Evolutionary conservation across 2,797 vertebrate species (phyloP).

Genomic region (Chloroceryle inda): DNA sequence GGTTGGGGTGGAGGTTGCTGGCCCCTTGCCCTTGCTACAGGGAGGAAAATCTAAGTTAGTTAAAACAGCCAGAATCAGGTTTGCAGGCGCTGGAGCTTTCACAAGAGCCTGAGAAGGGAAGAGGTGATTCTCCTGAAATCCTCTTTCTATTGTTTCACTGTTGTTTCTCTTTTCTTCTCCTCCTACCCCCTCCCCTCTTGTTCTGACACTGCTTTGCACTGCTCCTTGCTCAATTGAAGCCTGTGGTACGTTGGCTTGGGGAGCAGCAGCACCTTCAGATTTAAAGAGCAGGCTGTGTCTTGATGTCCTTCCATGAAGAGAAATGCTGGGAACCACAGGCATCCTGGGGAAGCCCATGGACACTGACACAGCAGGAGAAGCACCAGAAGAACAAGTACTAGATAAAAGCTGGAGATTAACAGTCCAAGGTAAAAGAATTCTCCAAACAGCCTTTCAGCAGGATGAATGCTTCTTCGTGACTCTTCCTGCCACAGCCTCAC

Average conservation of each 20-base stretch:
- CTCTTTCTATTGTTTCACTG: not conserved
- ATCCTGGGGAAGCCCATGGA: not conserved
- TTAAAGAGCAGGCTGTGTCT: not conserved
- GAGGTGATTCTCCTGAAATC: not conserved
- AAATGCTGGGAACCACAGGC: not conserved
- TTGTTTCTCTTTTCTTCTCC: not conserved
- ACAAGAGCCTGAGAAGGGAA: conserved; percentile 8
- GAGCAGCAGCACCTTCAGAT: not conserved
- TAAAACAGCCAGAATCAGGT: conserved; percentile 53
- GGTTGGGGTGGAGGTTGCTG: conserved; percentile 62
- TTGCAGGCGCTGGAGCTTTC: not conserved
- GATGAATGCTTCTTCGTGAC: not conserved
- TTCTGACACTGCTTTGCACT: not conserved
- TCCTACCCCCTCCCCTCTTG: not conserved
- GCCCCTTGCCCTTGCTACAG: conserved; percentile 55
- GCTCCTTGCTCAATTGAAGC: not conserved
- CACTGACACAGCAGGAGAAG: not conserved
- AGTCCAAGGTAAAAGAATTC: not conserved
- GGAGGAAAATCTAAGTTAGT: conserved; percentile 59
- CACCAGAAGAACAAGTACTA: not conserved
- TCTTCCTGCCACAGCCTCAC: not conserved
- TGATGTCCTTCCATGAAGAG: not conserved
- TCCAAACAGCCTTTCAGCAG: not conserved
- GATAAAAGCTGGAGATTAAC: not conserved
- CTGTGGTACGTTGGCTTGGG: accelerated